Conservation (phyloP, 2,113 vertebrate genomes). For the Azemiops feae region DNA sequence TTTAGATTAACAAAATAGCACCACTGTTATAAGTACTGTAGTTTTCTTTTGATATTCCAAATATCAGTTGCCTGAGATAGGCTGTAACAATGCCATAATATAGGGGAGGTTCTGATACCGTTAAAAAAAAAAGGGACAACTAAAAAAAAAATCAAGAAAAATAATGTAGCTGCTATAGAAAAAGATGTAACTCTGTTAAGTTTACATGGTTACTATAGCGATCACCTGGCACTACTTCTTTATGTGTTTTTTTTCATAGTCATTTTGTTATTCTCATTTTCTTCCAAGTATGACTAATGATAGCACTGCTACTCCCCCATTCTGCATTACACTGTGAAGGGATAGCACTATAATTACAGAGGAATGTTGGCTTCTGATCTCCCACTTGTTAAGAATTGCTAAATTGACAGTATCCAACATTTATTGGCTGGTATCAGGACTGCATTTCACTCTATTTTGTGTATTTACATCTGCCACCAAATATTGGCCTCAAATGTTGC, state of each 20-base stretch:
- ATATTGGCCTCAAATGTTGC: not conserved
- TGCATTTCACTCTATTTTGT: not conserved
- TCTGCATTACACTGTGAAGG: not conserved
- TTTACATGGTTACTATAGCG: not conserved
- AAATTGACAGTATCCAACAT: not conserved
- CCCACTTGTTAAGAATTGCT: not conserved
- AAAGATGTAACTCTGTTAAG: too few relatives aligned
- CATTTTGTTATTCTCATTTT: not conserved
- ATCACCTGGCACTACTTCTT: not conserved
- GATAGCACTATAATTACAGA: not conserved
- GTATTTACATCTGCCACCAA: too few relatives aligned
- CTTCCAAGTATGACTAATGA: slow-evolving; percentile 3
- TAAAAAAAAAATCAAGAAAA: too few relatives aligned
- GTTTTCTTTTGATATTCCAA: not conserved
- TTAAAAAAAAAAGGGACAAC: too few relatives aligned
- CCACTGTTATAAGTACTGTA: not conserved
- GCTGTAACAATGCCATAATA: not conserved
- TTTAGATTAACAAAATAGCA: not conserved
- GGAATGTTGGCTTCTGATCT: not conserved
- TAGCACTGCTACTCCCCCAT: not conserved
- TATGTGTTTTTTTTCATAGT: not conserved
- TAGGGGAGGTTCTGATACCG: not conserved
- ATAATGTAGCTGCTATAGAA: too few relatives aligned
- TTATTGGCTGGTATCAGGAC: not conserved
- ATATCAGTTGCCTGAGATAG: not conserved